Base-by-base conservation (phyloP, 2,888 invertebrate genomes). In the Dryadula phaetusa region DNA sequence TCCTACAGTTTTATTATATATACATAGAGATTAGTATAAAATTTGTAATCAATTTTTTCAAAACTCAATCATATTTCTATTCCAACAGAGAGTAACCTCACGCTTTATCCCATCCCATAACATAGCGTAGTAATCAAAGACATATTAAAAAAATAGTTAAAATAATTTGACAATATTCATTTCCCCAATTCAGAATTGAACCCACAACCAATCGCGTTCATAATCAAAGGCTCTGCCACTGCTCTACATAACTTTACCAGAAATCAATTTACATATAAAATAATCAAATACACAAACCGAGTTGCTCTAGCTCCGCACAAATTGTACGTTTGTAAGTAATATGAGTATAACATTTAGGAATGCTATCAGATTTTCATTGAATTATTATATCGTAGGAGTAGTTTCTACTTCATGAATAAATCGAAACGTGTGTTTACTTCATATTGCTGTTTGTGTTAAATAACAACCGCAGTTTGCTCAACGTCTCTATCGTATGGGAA, bases 291-390 rank as follows among this genome's bases (percentile, higher is more conserved):
- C 4, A 12, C 6, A 12, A 34, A 18, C 10, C 6, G 16, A 28
- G n/a, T 52, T 16, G 16, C 14, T 5, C 12, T 20, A 37, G 34
- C 20, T 53, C 34, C 2, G 20, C 14, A 53, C 32, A 54, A 54
- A 54, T 37, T 53, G 18, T 56, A n/a, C n/a, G n/a, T 3, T 20
- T 3, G 14, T 37, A 56, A 56, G 20, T 56, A 37, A 34, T 22
- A 37, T 3, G n/a, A 56, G n/a, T 22, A 34, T 32, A 40, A 56
- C 37, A 56, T 56, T 46, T 28, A 18, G 60, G 64, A 60, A 67
- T 67, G 60, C 22, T 67, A 67, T 67, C 64, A 46, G 37, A 53
- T 37, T 60, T 34, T 64, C 64, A 64, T 67, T 61, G 60, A 67
- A 67, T 67, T 64, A 64, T 67, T 61, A 44, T 52, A 53, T n/a